These are phyloP conservation scores for Falcaria lacertinaria DNA, from an alignment of 2,888 invertebrate genomes.

Conservation along the genomic window DNA sequence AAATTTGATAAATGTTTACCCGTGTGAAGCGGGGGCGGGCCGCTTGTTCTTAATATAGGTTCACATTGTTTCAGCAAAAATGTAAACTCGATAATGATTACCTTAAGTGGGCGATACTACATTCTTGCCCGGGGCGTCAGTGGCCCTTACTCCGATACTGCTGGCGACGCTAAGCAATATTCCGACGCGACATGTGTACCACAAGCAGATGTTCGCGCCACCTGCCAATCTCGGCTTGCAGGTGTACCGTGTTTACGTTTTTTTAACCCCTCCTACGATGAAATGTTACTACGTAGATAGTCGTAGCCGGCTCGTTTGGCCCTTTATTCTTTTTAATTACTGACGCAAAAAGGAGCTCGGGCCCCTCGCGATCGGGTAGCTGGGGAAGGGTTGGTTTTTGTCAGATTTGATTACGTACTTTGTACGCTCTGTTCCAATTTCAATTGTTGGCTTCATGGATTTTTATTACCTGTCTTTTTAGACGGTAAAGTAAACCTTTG, in stretches of 20 bases:
- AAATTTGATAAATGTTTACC: too few relatives aligned
- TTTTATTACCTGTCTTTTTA: too few relatives aligned
- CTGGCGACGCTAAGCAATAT: neutral
- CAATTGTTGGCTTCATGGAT: too few relatives aligned
- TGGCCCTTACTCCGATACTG: too few relatives aligned
- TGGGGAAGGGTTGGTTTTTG: neutral
- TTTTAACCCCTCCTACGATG: conserved; percentile 34
- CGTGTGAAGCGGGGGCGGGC: too few relatives aligned
- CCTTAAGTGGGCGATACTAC: too few relatives aligned
- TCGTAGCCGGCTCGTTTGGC: conserved; percentile 12
- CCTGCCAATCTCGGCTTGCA: conserved; percentile 75
- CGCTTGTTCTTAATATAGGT: too few relatives aligned
- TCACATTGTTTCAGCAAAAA: too few relatives aligned
- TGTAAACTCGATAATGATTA: too few relatives aligned
- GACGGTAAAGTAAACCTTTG: too few relatives aligned
- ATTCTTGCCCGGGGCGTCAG: too few relatives aligned
- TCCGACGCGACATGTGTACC: conserved; percentile 25
- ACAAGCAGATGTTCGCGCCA: conserved; percentile 59
- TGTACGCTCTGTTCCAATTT: too few relatives aligned
- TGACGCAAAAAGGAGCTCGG: neutral
- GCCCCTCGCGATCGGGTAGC: neutral
- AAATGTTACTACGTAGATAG: conserved; percentile 22
- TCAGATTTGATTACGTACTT: neutral
- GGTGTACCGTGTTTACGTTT: conserved; percentile 69
- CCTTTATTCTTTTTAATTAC: conserved; percentile 1